phyloP scores from a whole-genome alignment of 53 echinoderm and acorn worm genomes.

The Astropecten irregularis region DNA sequence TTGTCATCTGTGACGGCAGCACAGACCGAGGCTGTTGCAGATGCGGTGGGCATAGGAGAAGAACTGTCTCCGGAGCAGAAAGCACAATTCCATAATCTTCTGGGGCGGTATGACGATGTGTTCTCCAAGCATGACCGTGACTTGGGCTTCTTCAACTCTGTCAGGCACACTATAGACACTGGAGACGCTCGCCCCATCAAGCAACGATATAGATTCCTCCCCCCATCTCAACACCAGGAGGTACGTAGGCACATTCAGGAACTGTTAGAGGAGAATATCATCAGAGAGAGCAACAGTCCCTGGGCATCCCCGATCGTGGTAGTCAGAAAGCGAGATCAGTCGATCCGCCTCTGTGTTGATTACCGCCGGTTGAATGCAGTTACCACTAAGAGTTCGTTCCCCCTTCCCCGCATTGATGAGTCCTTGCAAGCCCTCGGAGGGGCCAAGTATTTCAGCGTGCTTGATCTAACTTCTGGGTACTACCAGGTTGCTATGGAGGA shows the following conservation, averaged over 20 bases:
- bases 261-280: not conserved
- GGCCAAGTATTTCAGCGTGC: constrained; percentile 22
- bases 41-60: not conserved
- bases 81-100: not conserved
- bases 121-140: not conserved
- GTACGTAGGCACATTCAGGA: not conserved
- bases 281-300: not conserved
- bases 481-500: constrained; percentile 36
- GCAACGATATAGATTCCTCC: not conserved
- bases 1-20: not conserved
- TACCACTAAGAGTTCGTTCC: constrained; percentile 25
- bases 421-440: constrained; percentile 46
- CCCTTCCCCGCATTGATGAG: constrained; percentile 45
- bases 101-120: not conserved
- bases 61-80: not conserved
- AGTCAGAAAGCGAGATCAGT: not conserved
- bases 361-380: constrained; percentile 9
- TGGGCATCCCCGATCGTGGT: not conserved
- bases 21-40: not conserved
- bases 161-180: not conserved
- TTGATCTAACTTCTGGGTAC: constrained; percentile 34
- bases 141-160: not conserved
- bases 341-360: constrained; percentile 29
- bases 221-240: not conserved
- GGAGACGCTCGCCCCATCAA: not conserved